Percentiles rank a stretch among this genome's conserved stretches.
phyloP scores from a whole-genome alignment of 2,113 vertebrate genomes.

The Ceyx melanurus region DNA sequence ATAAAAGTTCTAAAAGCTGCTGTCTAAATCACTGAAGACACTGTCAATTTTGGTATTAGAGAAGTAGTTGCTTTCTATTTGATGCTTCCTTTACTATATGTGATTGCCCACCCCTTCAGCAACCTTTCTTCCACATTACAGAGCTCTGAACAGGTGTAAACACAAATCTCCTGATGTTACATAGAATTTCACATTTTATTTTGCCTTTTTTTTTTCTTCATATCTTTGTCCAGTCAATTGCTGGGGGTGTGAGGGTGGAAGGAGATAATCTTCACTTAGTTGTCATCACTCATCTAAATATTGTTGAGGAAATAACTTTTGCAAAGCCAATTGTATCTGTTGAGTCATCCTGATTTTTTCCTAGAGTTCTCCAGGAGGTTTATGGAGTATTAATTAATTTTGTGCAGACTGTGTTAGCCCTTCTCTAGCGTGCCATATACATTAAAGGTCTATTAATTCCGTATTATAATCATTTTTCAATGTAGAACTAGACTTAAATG shows the following conservation, averaged over 20 bases:
- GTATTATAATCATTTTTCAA: background rate
- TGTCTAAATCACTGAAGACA: background rate
- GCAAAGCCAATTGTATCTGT: background rate
- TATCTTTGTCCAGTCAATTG: background rate
- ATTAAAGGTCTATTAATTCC: background rate
- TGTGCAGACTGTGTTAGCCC: background rate
- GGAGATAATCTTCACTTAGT: background rate
- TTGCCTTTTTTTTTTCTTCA: background rate
- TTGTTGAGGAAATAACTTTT: background rate
- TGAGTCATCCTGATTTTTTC: background rate
- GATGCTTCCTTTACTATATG: background rate
- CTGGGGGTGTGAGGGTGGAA: background rate
- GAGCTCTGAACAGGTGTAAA: background rate
- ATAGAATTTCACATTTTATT: background rate
- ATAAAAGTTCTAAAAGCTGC: background rate
- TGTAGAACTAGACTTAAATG: background rate
- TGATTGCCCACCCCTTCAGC: background rate
- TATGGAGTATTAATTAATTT: background rate
- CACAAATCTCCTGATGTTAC: background rate
- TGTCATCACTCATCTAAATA: background rate
- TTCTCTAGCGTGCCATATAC: background rate
- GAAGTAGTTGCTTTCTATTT: background rate
- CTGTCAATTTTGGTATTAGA: background rate
- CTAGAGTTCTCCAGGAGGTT: background rate
- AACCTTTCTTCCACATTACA: background rate